These are phyloP conservation scores for Napeogenes inachia DNA, from an alignment of 2,888 invertebrate genomes.

Conservation along the genomic window DNA sequence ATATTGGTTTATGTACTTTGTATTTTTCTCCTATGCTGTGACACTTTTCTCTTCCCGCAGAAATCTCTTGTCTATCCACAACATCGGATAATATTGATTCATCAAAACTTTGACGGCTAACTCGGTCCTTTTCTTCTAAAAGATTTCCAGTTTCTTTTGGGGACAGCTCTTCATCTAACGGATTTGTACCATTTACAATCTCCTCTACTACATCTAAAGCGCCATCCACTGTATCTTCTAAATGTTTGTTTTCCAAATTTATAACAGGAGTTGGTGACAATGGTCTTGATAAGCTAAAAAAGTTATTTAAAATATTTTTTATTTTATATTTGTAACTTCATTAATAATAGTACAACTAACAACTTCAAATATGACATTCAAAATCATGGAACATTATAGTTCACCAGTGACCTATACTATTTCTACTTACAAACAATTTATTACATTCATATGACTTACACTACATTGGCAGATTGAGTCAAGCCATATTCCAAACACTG, in stretches of 20 bases:
- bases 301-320: conserved; percentile 1
- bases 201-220: conserved; percentile 45
- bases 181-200: conserved; percentile 49
- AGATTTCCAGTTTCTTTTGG: conserved; percentile 66
- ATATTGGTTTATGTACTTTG: conserved; percentile 55
- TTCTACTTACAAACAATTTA: background rate
- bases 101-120: conserved; percentile 68
- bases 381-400: conserved; percentile 4
- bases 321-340: no score
- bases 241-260: conserved; percentile 19
- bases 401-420: no score
- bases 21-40: conserved; percentile 73
- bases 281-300: conserved; percentile 62
- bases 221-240: conserved; percentile 44
- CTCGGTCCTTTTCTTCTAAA: conserved; percentile 65
- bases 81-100: conserved; percentile 58
- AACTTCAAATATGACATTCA: background rate
- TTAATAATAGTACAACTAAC: background rate
- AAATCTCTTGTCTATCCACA: conserved; percentile 58
- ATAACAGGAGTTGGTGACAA: conserved; percentile 54
- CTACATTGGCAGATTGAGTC: conserved; percentile 87
- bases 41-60: conserved; percentile 63
- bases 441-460: conserved; percentile 64
- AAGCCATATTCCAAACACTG: conserved; percentile 92
- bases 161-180: conserved; percentile 55